Conservation (phyloP, 2,797 vertebrate species). For the Clarias laeviceps region DNA sequence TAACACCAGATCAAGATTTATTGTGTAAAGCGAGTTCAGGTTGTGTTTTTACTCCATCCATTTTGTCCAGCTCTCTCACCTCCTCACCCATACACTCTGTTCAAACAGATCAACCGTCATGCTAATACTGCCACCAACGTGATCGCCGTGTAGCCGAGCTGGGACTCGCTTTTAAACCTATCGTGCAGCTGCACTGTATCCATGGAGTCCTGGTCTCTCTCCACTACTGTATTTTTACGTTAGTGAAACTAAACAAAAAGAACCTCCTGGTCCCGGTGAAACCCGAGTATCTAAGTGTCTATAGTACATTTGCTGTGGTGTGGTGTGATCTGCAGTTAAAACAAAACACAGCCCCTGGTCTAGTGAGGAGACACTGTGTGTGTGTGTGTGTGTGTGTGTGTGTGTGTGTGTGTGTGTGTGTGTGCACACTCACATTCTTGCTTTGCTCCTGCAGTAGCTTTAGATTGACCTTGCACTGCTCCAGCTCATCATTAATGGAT, state of each 20-base stretch:
- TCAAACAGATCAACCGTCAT: neutral
- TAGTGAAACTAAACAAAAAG: neutral
- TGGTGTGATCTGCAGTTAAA: neutral
- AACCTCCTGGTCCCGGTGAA: neutral
- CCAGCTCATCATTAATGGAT: constrained; percentile 89
- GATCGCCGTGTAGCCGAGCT: neutral
- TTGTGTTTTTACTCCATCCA: neutral
- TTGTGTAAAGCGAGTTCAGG: neutral
- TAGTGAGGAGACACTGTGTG: neutral
- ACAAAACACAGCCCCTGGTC: too few relatives aligned
- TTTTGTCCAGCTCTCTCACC: neutral
- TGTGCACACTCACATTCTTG: constrained; percentile 83
- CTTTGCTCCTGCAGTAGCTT: constrained; percentile 94
- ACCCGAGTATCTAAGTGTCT: neutral
- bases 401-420: neutral
- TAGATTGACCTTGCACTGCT: constrained; percentile 91
- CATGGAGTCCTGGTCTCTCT: neutral
- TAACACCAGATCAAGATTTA: neutral
- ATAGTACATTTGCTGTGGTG: neutral
- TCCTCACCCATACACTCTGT: neutral
- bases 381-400: neutral
- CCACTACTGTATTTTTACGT: neutral
- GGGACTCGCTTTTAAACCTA: neutral
- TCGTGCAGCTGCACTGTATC: neutral
- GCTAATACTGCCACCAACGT: neutral